phyloP scores from a whole-genome alignment of 2,113 vertebrate species.

The Rhegmatorhina hoffmannsi region DNA sequence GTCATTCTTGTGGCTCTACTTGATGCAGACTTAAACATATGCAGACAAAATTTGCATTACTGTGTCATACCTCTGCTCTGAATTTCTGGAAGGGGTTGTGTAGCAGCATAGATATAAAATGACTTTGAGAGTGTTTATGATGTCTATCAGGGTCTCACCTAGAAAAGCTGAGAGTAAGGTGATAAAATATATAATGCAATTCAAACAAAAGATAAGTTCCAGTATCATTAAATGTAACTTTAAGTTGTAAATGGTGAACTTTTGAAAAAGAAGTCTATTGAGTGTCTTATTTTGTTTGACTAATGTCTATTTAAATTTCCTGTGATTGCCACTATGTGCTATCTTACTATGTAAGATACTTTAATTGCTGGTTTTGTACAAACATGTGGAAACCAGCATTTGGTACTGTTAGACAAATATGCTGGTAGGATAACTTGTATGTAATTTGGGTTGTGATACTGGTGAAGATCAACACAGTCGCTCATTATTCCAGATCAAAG shows the following conservation, averaged over 20 bases:
- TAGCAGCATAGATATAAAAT: not conserved
- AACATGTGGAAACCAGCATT: not conserved
- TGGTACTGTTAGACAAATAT: not conserved
- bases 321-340: not conserved
- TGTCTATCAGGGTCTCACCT: not conserved
- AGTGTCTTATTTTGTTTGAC: not conserved
- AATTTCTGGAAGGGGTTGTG: not conserved
- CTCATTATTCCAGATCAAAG: not conserved
- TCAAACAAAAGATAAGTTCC: not conserved
- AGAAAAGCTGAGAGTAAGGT: not conserved
- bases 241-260: not conserved
- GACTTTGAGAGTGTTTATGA: not conserved
- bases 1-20: not conserved
- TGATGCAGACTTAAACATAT: not conserved
- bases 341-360: not conserved
- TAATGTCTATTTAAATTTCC: not conserved
- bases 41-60: accelerated
- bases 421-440: not conserved
- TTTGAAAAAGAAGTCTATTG: not conserved
- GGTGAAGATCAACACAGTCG: not conserved
- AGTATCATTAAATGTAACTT: not conserved
- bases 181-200: not conserved
- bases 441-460: not conserved
- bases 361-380: not conserved
- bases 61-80: not conserved